Evolutionary conservation across 1,140 invertebrate genomes (phyloP), one percentile per base, ranked within the genome.

Genomic region (Sitophilus oryzae): DNA sequence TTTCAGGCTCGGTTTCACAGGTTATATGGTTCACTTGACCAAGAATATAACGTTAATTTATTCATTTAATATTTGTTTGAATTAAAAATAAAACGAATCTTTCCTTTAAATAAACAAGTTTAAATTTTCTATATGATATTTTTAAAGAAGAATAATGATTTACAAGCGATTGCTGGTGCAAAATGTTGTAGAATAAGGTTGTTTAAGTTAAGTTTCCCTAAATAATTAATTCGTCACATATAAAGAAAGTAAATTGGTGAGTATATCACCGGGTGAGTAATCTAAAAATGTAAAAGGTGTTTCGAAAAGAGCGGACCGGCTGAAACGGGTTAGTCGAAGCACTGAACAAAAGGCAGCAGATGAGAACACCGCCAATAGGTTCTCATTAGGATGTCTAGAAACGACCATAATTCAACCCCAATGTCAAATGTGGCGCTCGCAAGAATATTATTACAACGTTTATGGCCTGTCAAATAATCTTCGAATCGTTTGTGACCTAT

Each of bases 371-470:
- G 61, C 63, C 61, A 63, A 63, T 65, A 65, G 63, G 61, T 64
- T 61, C 62, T 62, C 64, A 66, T 66, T 66, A 66, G 64, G 64
- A 66, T 59, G 61, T 66, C 60, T 61, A 62, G 61, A 56, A 55
- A 56, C 51, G 53, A 60, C 60, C 57, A 63, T 66, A 66, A 66
- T 53, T 66, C 62, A 66, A 64, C 52, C 58, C 48, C 50, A 58
- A 63, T 66, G 64, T 66, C 64, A 66, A 66, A 66, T 57, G 56
- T 57, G 49, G 56, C 59, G 61, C 58, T 61, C 59, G 38, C 52
- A 51, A 53, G 47, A 61, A 60, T 54, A 60, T 64, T 66, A 64
- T 66, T 66, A 64, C 58, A 40, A 58, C 64, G 59, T 66, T 66
- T 64, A 64, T 66, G 62, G 52, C 56, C 60, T 64, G 64, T 64